Conservation (phyloP, 2,113 vertebrate genomes). For the Apeltes quadracus region DNA sequence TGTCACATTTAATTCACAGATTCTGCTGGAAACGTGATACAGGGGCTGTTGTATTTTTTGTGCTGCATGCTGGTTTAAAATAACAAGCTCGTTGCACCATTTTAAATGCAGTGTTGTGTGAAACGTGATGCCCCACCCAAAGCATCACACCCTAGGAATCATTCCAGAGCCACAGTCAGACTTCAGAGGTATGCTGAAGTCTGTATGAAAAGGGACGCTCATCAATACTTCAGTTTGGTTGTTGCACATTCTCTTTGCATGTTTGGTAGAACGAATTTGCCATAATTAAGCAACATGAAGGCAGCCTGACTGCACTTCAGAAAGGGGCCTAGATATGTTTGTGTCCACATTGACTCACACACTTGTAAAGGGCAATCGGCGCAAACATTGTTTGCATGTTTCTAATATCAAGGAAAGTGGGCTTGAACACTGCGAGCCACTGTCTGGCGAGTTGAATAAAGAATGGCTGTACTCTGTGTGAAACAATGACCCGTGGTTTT, state of each 20-base stretch:
- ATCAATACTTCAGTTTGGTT: not conserved
- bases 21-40: not conserved
- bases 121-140: constrained; percentile 41
- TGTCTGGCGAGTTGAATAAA: constrained; percentile 15
- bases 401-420: constrained; percentile 18
- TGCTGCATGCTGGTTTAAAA: not conserved
- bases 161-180: constrained; percentile 38
- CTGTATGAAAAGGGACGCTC: not conserved
- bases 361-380: not conserved
- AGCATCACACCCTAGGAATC: constrained; percentile 47
- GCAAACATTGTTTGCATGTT: constrained; percentile 40
- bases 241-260: constrained; percentile 15
- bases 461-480: constrained; percentile 14
- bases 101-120: not conserved
- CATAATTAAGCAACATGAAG: constrained; percentile 27
- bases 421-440: constrained; percentile 1
- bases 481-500: constrained; percentile 36
- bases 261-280: constrained; percentile 22
- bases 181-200: constrained; percentile 15
- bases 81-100: not conserved
- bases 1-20: constrained; percentile 20
- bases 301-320: constrained; percentile 41
- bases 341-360: too few species aligned
- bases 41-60: not conserved
- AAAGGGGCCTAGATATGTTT: too few species aligned